Evolutionary conservation across 2,888 invertebrate species (phyloP), one percentile per base, ranked within the genome.

Genomic region (Drosophila imparisetae): DNA sequence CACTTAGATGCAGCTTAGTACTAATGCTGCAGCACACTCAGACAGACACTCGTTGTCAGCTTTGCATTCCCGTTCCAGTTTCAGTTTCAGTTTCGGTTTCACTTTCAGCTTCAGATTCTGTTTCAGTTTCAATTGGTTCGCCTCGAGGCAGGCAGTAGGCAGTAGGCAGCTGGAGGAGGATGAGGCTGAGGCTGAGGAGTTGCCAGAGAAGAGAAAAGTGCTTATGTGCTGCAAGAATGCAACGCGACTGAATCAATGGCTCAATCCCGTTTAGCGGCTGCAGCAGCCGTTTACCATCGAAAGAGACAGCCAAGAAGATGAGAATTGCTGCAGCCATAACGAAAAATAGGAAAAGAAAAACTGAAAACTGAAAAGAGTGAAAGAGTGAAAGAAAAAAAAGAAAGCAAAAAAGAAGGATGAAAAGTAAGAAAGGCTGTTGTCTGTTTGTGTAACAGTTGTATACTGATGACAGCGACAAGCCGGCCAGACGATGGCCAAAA

Each of bases 241-340:
- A 68, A 38, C 24, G 24, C 42, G 38, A 40, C 52, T 57, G 50
- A 65, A 66, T 72, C 69, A 65, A 75, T 80, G 82, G 64, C 67
- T 70, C 76, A 83, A 71, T 78, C 60, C 55, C 71, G 61, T 53
- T 66, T 65, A 65, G 67, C 63, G 68, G 69, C 66, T 64, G 66
- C 49, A 66, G 62, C 71, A 49, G 61, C 36, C 13, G 13, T n/a
- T 61, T 71, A 45, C 45, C 8, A 4, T n/a, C 24, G 60, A 83
- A 66, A 66, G 72, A 69, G 24, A 30, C 24, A 62, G 53, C 34
- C 40, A 30, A 45, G 13, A 40, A 32, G 11, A 45, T 34, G 27
- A 24, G 38, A 42, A 32, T 40, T 67, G 68, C 58, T 78, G 84
- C 83, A 83, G 78, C 73, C 73, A 83, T 83, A 72, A 81, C 80